These are phyloP conservation scores for Oscheius sp. DNA, from an alignment of 2,888 invertebrate species.

Conservation along the genomic window DNA sequence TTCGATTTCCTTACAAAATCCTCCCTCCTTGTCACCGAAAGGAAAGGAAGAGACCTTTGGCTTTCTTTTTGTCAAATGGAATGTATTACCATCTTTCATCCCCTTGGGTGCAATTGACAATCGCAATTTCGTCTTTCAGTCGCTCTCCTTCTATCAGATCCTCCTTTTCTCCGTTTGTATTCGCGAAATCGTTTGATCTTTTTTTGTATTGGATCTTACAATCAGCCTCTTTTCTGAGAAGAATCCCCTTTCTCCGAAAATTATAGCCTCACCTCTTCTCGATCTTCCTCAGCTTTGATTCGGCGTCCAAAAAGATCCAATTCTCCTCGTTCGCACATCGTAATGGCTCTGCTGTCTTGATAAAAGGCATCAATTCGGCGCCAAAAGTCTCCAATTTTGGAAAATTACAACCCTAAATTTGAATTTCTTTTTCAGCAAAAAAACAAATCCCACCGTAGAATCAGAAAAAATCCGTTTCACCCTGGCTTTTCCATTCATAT, in stretches of 20 bases:
- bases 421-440: neutral
- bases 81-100: neutral
- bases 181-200: neutral
- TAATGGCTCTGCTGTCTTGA: neutral
- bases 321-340: neutral
- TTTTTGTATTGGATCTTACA: neutral
- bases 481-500: neutral
- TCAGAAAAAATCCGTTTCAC: neutral
- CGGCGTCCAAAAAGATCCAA: neutral
- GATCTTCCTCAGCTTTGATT: conserved; percentile 5
- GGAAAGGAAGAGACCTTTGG: conserved; percentile 23
- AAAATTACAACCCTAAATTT: conserved; percentile 5
- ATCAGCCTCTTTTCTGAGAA: neutral
- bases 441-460: neutral
- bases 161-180: neutral
- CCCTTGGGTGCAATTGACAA: neutral
- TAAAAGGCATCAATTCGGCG: neutral
- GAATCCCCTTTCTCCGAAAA: neutral
- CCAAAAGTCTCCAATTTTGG: neutral
- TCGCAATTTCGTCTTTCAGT: neutral
- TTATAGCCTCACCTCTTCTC: neutral
- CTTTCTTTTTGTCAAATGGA: neutral
- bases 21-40: neutral
- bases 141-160: neutral
- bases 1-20: neutral